Percentiles rank a stretch among this genome's conserved stretches.
Evolutionary conservation across 2,797 vertebrate genomes (phyloP).

Genomic region (Aldrovandia affinis): DNA sequence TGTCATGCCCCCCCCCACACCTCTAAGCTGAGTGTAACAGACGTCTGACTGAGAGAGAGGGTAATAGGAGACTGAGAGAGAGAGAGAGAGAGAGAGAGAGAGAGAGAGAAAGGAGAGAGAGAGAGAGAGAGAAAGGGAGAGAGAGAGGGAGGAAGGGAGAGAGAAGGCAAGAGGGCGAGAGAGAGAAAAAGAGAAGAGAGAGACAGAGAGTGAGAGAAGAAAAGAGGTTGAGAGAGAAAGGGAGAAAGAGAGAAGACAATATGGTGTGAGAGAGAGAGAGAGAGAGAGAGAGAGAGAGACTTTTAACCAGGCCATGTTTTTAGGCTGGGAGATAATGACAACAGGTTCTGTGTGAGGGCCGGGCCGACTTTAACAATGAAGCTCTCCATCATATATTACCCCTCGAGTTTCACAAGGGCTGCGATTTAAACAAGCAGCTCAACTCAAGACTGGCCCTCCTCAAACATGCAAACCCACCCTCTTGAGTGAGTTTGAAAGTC

Average conservation of each 20-base stretch:
- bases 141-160: neutral
- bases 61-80: neutral
- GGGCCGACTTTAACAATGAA: neutral
- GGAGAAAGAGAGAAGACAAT: neutral
- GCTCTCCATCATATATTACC: too few species aligned
- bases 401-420: too few species aligned
- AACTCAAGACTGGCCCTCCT: neutral
- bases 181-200: neutral
- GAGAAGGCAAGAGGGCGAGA: neutral
- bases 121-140: neutral
- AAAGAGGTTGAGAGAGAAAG: neutral
- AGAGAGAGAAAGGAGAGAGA: neutral
- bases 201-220: neutral
- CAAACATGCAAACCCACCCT: neutral
- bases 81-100: neutral
- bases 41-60: neutral
- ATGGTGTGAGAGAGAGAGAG: neutral
- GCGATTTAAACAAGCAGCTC: constrained; percentile 25
- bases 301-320: neutral
- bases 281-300: neutral
- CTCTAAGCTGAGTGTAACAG: neutral
- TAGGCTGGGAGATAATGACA: constrained; percentile 15
- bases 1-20: constrained; percentile 1
- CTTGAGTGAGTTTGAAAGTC: neutral
- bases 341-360: constrained; percentile 3